A percentile compares a stretch with the other conserved stretches of the same genome.
Conservation (phyloP, 2,888 invertebrate species). For the Melieria picta region DNA sequence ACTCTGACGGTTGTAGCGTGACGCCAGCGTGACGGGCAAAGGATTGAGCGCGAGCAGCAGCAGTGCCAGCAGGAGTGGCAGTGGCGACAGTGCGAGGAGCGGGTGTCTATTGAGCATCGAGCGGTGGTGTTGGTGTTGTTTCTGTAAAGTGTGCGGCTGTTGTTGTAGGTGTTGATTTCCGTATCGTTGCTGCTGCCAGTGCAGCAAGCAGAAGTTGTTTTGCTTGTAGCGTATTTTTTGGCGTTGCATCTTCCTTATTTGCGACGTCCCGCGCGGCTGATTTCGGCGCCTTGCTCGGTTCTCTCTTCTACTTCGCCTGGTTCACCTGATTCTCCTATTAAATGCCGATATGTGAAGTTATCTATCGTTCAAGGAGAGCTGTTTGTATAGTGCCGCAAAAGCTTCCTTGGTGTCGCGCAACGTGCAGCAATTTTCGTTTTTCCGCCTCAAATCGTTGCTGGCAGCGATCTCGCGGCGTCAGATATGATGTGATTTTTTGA, state of each 20-base stretch:
- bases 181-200: conserved; percentile 6
- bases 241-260: conserved; percentile 39
- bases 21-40: conserved; percentile 32
- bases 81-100: conserved; percentile 1
- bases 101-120: neutral
- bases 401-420: too few relatives aligned
- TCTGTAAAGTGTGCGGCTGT: conserved; percentile 6
- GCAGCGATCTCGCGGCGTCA: too few relatives aligned
- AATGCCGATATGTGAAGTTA: too few relatives aligned
- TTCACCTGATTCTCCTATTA: neutral
- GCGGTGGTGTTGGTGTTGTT: conserved; percentile 8
- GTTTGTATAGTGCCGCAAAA: too few relatives aligned
- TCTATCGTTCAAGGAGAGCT: too few relatives aligned
- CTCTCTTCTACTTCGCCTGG: neutral
- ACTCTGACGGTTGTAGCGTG: conserved; percentile 50
- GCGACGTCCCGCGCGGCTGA: neutral
- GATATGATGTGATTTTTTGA: too few relatives aligned
- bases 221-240: conserved; percentile 44
- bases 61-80: conserved; percentile 36
- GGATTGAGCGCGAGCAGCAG: conserved; percentile 40
- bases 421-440: too few relatives aligned
- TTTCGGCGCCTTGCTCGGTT: neutral
- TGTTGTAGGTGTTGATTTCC: conserved; percentile 3
- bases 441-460: too few relatives aligned
- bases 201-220: conserved; percentile 18